These are phyloP conservation scores for Sussaba pulchella DNA, from an alignment of 2,888 invertebrate species.

Conservation along the genomic window DNA sequence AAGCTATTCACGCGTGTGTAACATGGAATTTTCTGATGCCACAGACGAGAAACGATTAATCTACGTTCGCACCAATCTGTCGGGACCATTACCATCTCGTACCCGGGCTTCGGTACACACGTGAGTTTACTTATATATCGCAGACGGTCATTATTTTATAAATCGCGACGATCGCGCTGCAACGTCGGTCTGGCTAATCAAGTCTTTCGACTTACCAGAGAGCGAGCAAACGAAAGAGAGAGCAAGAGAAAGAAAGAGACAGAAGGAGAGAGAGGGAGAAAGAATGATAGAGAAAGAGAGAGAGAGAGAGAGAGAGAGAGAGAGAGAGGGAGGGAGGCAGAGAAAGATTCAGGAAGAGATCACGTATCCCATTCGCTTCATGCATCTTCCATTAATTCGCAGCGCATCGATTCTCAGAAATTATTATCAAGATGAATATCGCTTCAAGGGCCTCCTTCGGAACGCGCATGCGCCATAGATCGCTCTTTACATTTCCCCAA, in stretches of 20 bases:
- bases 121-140: slow-evolving; percentile 27
- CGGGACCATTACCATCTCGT: slow-evolving; percentile 20
- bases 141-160: slow-evolving; percentile 49
- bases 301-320: slow-evolving; percentile 4
- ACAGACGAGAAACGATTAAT: slow-evolving; percentile 54
- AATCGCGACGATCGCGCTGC: slow-evolving; percentile 47
- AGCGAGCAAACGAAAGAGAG: too few species aligned
- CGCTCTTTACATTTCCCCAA: too few species aligned
- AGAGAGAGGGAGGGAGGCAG: too few species aligned
- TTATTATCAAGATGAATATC: slow-evolving; percentile 36
- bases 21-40: not conserved
- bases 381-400: slow-evolving; percentile 42
- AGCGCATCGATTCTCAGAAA: slow-evolving; percentile 30
- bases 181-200: slow-evolving; percentile 28
- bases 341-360: slow-evolving; percentile 56
- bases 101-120: not conserved
- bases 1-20: not conserved
- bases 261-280: too few species aligned
- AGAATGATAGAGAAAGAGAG: not conserved
- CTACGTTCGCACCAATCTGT: slow-evolving; percentile 19
- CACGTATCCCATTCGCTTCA: slow-evolving; percentile 27
- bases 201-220: slow-evolving; percentile 23
- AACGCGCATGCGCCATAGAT: not conserved
- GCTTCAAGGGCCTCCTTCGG: not conserved
- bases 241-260: too few species aligned